These are phyloP conservation scores for Digitonthophagus gazella DNA, from an alignment of 2,888 invertebrate species.

Conservation along the genomic window DNA sequence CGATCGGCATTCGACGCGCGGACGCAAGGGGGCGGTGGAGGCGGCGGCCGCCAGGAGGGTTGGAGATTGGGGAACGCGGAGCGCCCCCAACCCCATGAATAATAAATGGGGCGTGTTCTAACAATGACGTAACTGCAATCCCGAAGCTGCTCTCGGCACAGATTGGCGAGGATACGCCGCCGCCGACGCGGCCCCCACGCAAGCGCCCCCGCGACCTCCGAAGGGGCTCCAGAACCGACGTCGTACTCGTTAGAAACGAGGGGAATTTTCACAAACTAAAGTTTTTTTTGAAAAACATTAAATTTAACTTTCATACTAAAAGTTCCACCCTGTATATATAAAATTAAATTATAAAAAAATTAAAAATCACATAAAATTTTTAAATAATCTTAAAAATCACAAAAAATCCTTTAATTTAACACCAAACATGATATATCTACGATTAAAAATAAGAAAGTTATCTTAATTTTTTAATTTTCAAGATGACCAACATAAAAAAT, in stretches of 20 bases:
- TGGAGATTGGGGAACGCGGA: slow-evolving; percentile 14
- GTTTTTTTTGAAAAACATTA: too few relatives aligned
- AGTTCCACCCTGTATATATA: too few relatives aligned
- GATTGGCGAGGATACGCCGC: slow-evolving; percentile 37
- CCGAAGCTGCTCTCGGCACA: slow-evolving; percentile 38
- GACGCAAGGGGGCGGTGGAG: not conserved
- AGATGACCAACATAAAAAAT: too few relatives aligned
- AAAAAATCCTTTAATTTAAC: too few relatives aligned
- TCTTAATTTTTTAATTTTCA: too few relatives aligned
- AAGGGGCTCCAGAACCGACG: not conserved
- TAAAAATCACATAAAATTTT: too few relatives aligned
- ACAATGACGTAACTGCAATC: slow-evolving; percentile 54
- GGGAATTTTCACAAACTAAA: not conserved
- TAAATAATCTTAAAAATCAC: too few relatives aligned
- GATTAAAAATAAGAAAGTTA: too few relatives aligned
- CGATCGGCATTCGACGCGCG: not conserved
- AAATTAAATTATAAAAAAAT: too few relatives aligned
- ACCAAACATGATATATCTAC: too few relatives aligned
- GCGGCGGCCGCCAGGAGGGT: too few relatives aligned
- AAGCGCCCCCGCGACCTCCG: slow-evolving; percentile 23
- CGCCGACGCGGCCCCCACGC: slow-evolving; percentile 27
- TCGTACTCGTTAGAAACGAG: not conserved
- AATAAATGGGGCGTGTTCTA: slow-evolving; percentile 43
- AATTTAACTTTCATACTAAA: too few relatives aligned
- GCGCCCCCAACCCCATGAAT: slow-evolving; percentile 36